Base-by-base conservation (phyloP, 2,888 invertebrate genomes). In the Chloroclystis v-ata region DNA sequence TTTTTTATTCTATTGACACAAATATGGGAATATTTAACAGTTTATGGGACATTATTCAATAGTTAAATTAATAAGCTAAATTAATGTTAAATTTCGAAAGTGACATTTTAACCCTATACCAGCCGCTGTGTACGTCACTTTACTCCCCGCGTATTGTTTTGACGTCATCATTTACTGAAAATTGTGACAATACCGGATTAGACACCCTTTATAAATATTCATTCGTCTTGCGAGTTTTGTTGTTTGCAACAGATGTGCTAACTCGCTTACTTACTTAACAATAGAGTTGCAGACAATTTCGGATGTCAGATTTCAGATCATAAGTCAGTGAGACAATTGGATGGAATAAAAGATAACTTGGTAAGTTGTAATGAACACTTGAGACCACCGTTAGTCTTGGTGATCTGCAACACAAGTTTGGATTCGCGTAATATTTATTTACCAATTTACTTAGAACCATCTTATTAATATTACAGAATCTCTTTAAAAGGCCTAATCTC, bases 161-260 rank as follows among this genome's bases (percentile, higher is more conserved):
- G 79, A 74, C 79, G 74, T 78, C 83, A 84, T 84, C 82, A 78
- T 76, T 84, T 82, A 82, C 64, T 67, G 81, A 82, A 84, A 84
- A 83, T 74, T 75, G 78, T 79, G 79, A 85, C 85, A 87, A 85
- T 85, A 69, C 75, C 54, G 75, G 81, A 83, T 85, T 82, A 86
- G 72, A 83, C 78, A 84, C 81, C 50, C 80, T 82, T 85, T 82
- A 87, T 87, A 87, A 86, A 86, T 87, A 87, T 87, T 85, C 86
- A 87, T 84, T 76, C 74, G 69, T 72, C 76, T 77, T 67, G 77
- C 78, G 67, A 61, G 71, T 70, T 76, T 63, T 62, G 71, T 77
- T 81, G 78, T 82, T 78, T 77, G 82, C 71, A 75, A 82, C 85
- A 84, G 84, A 83, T 84, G 84, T 72, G 78, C 69, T 43, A 50